Evolutionary conservation across 2,797 vertebrate species (phyloP).

Genomic region (Gephyroberyx darwinii): DNA sequence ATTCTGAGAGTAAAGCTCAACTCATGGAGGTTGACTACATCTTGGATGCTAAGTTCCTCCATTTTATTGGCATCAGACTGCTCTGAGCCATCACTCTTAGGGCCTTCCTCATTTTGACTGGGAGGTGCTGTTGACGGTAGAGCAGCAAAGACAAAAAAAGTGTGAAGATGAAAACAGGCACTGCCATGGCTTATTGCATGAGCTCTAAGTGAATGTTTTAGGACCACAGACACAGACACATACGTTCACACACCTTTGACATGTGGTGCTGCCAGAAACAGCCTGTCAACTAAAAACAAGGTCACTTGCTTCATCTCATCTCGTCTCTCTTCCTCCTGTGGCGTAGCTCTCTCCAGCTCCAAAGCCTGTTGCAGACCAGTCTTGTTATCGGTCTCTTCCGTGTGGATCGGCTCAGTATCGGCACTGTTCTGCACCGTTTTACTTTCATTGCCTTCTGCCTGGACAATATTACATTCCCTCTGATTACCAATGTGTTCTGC

Average conservation of each 20-base stretch:
- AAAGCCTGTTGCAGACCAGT: not conserved
- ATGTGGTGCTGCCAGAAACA: constrained; percentile 71
- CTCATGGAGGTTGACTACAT: constrained; percentile 89
- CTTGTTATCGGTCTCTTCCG: not conserved
- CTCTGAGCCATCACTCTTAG: constrained; percentile 61
- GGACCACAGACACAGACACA: not conserved
- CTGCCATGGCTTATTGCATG: not conserved
- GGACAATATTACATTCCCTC: constrained; percentile 8
- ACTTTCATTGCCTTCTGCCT: not conserved
- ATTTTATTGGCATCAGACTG: constrained; percentile 63
- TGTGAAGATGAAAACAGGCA: not conserved
- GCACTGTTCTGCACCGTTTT: not conserved
- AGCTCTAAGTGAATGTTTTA: not conserved
- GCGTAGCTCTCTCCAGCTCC: constrained; percentile 6
- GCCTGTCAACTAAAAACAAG: constrained; percentile 73
- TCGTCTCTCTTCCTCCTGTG: constrained; percentile 29
- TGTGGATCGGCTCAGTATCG: constrained; percentile 5
- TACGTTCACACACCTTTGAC: constrained; percentile 64
- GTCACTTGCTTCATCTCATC: constrained; percentile 54
- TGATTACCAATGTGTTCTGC: not conserved
- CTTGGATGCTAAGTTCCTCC: constrained; percentile 81
- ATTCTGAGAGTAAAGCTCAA: constrained; percentile 88
- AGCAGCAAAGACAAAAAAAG: constrained; percentile 6
- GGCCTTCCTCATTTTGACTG: constrained; percentile 29
- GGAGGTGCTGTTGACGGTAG: constrained; percentile 24